Conservation (phyloP, 2,888 invertebrate genomes). For the Fragum fragum region DNA sequence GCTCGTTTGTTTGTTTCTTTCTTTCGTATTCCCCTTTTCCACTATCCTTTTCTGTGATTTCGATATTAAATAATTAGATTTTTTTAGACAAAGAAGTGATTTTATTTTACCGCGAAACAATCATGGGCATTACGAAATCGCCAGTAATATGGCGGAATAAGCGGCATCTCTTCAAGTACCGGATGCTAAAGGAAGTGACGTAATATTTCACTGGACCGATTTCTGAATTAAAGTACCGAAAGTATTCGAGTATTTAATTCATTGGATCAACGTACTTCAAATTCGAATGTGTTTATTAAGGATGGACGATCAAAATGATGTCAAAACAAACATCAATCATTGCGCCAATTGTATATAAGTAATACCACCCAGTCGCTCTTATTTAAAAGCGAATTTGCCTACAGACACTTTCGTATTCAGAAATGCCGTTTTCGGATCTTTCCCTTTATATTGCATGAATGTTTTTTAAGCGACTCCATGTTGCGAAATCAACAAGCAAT, state of each 20-base stretch:
- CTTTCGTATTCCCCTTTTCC: too few species aligned
- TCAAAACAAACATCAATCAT: constrained; percentile 4
- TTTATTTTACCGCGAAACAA: too few species aligned
- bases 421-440: too few species aligned
- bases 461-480: too few species aligned
- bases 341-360: constrained; percentile 9
- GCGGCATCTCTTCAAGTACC: neutral
- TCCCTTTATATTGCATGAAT: too few species aligned
- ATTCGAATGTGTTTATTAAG: neutral
- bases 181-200: constrained; percentile 14
- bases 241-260: constrained; percentile 10
- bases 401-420: too few species aligned
- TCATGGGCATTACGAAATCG: neutral
- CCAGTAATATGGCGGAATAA: constrained; percentile 1
- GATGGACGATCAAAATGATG: constrained; percentile 2
- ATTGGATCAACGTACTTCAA: constrained; percentile 3
- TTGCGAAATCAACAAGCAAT: too few species aligned
- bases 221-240: constrained; percentile 8
- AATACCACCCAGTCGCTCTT: constrained; percentile 2
- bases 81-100: too few species aligned
- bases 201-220: neutral
- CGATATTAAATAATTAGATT: too few species aligned
- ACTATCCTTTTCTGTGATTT: too few species aligned
- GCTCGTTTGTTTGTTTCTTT: too few species aligned
- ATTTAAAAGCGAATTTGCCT: too few species aligned